Base-by-base conservation (phyloP, 2,113 vertebrate genomes). In the Cavia porcellus region DNA sequence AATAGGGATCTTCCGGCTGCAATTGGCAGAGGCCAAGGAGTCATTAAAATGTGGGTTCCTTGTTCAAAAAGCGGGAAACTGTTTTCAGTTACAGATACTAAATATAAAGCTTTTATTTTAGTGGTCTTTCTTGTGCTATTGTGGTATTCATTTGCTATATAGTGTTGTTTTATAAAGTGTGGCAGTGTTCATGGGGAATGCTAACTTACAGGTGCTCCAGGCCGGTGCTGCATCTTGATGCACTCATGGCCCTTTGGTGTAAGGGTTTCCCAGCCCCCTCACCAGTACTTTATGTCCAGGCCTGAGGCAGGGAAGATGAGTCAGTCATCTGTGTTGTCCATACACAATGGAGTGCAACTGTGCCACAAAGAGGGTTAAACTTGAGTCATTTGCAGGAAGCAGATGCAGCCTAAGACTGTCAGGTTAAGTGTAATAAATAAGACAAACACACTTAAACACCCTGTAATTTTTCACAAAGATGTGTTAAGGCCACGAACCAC, bases 221-320 rank as follows among this genome's bases (percentile, higher is more conserved):
- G n/a, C 7, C 57, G 0, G 5, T 59, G 2, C 52, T 7, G 0
- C 0, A 45, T 5, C 10, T 25, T 22, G 32, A 45, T 35, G 9
- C 10, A 8, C 1, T 19, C 1, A 3, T 2, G 47, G 7, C 4
- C 66, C 32, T 17, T 5, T 3, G 10, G 70, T 28, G 15, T 1
- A 4, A 2, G 55, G 13, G 30, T 22, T 75, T 66, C 1, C 42
- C 0, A 3, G 9, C 12, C 3, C 20, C 4, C 4, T 35, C 22
- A 66, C 9, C 4, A 4, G 17, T 25, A 64, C 4, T 0, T 47
- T 52, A 10, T 57, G 57, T 47, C 3, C 9, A 38, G 38, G 19
- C 9, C 17, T 70, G 24, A 77, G 80, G 12, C 38, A 87, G 35
- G 32, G 28, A 86, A 86, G 66, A 64, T 35, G 35, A 92, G 32